These are phyloP conservation scores for Ochlodes sylvanus DNA, from an alignment of 2,888 invertebrate genomes.

Conservation along the genomic window DNA sequence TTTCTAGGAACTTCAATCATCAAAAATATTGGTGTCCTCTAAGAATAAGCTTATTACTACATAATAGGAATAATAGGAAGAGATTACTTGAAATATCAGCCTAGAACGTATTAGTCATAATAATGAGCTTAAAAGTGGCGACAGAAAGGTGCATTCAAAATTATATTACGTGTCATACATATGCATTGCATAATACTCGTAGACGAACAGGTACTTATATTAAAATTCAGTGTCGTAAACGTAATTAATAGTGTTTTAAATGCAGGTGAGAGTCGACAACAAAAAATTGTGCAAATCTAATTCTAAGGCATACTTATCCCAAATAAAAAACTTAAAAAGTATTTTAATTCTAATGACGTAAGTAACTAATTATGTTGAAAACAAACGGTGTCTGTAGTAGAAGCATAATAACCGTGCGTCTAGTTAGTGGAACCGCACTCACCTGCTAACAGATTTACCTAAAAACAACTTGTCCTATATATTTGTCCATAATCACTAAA, in stretches of 20 bases:
- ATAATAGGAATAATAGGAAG: too few species aligned
- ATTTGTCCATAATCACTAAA: constrained; percentile 63
- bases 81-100: too few species aligned
- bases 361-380: constrained; percentile 15
- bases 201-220: neutral
- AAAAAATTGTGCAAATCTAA: constrained; percentile 10
- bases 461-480: constrained; percentile 58
- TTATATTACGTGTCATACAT: neutral
- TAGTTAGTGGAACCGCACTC: constrained; percentile 43
- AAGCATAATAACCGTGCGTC: constrained; percentile 23
- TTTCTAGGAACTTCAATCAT: neutral
- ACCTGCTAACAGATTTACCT: constrained; percentile 57
- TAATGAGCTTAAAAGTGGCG: too few species aligned
- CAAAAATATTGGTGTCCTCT: too few species aligned
- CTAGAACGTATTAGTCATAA: too few species aligned
- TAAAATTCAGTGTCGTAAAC: neutral
- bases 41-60: too few species aligned
- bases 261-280: neutral
- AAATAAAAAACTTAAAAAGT: neutral
- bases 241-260: neutral
- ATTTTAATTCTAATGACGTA: neutral
- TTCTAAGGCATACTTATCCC: neutral
- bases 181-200: neutral
- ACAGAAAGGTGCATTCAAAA: neutral
- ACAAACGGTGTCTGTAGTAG: constrained; percentile 18